phyloP scores from a whole-genome alignment of 2,113 vertebrate genomes.

The Dromaius novaehollandiae region DNA sequence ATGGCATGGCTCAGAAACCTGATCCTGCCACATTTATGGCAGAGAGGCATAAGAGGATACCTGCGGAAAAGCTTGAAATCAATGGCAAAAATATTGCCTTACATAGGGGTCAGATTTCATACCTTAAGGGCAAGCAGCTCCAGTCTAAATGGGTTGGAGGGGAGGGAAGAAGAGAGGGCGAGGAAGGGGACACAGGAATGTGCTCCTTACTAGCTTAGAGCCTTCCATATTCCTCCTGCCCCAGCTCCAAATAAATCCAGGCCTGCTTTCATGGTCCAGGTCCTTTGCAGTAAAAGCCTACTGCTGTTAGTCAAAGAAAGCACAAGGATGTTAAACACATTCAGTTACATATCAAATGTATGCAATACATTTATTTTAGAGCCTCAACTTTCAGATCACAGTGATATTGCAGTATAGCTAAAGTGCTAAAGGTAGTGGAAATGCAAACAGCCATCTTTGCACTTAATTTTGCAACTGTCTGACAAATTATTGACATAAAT shows the following conservation, averaged over 20 bases:
- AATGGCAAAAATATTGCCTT: neutral
- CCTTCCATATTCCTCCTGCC: neutral
- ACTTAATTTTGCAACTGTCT: neutral
- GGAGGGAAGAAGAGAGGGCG: neutral
- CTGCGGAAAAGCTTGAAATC: neutral
- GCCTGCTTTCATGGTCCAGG: neutral
- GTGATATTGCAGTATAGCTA: neutral
- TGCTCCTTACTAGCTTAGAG: neutral
- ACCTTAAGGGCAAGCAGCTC: neutral
- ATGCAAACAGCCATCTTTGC: neutral
- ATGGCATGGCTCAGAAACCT: neutral
- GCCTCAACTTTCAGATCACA: neutral
- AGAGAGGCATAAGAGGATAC: neutral
- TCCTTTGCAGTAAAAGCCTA: neutral
- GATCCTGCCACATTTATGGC: neutral
- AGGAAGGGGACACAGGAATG: accelerated
- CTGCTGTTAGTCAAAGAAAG: neutral
- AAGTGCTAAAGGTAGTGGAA: neutral
- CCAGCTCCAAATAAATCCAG: neutral
- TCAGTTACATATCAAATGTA: neutral
- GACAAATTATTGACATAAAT: neutral
- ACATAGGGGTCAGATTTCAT: neutral
- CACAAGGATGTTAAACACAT: neutral
- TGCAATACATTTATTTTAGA: neutral
- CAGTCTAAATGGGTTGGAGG: neutral